phyloP scores from a whole-genome alignment of 2,797 vertebrate genomes.

The Pseudochromis fuscus region DNA sequence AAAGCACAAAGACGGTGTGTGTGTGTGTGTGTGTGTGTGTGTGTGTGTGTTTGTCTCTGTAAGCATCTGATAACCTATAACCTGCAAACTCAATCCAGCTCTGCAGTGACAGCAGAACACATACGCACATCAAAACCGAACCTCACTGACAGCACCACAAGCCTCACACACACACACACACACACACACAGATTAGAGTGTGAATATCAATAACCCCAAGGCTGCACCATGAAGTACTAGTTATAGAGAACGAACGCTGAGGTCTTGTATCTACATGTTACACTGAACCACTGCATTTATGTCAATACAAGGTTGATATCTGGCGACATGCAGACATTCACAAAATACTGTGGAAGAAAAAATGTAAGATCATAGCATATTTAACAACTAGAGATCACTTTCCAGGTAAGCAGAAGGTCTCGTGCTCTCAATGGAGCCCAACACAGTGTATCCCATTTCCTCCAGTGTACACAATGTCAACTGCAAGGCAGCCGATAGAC shows the following conservation, averaged over 20 bases:
- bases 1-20: conserved; percentile 40
- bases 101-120: conserved; percentile 61
- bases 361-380: too few relatives aligned
- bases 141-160: conserved; percentile 53
- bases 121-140: conserved; percentile 63
- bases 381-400: background rate
- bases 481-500: background rate
- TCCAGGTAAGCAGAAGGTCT: background rate
- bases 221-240: conserved; percentile 20
- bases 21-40: conserved; percentile 15
- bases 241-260: conserved; percentile 34
- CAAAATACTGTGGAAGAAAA: too few relatives aligned
- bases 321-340: conserved; percentile 2
- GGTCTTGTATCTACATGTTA: conserved; percentile 16
- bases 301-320: conserved; percentile 11
- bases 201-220: conserved; percentile 71
- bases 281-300: conserved; percentile 10
- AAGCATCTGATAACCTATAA: conserved; percentile 71
- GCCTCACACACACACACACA: conserved; percentile 16
- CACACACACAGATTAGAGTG: conserved; percentile 51
- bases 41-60: conserved; percentile 35
- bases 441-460: background rate
- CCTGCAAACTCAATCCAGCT: conserved; percentile 68
- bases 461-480: background rate
- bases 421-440: background rate